These are phyloP conservation scores for Linhomoeus sp. DNA, from an alignment of 2,888 invertebrate species.

Conservation along the genomic window DNA sequence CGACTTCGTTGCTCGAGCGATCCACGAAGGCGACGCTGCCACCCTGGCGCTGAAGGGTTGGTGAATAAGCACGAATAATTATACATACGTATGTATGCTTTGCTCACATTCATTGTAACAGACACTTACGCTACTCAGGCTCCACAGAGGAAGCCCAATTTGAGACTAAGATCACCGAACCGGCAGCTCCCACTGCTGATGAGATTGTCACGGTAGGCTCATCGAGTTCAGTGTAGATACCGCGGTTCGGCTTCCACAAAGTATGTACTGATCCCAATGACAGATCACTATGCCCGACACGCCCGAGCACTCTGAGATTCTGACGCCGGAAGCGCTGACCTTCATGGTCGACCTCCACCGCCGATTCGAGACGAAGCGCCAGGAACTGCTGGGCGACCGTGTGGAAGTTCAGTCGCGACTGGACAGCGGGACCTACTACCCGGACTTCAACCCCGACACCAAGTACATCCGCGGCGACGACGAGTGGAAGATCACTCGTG, in stretches of 20 bases:
- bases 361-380: conserved; percentile 31
- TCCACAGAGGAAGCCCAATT: conserved; percentile 30
- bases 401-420: conserved; percentile 16
- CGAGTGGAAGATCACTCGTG: conserved; percentile 32
- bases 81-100: too few species aligned
- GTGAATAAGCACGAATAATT: too few species aligned
- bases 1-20: conserved; percentile 25
- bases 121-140: too few species aligned
- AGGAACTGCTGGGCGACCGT: conserved; percentile 16
- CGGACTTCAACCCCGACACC: conserved; percentile 34
- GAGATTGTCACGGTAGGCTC: conserved; percentile 17
- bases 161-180: conserved; percentile 13
- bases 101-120: too few species aligned
- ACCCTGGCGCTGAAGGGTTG: conserved; percentile 6
- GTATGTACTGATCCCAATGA: too few species aligned
- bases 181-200: conserved; percentile 20
- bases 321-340: conserved; percentile 38
- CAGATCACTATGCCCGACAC: conserved; percentile 17
- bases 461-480: conserved; percentile 31
- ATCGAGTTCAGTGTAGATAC: too few species aligned
- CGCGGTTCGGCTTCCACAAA: too few species aligned
- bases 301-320: conserved; percentile 36
- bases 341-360: conserved; percentile 41
- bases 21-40: conserved; percentile 13
- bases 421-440: conserved; percentile 22